These are phyloP conservation scores for Doryteuthis pealeii DNA, from an alignment of 1,140 invertebrate species.

Conservation along the genomic window DNA sequence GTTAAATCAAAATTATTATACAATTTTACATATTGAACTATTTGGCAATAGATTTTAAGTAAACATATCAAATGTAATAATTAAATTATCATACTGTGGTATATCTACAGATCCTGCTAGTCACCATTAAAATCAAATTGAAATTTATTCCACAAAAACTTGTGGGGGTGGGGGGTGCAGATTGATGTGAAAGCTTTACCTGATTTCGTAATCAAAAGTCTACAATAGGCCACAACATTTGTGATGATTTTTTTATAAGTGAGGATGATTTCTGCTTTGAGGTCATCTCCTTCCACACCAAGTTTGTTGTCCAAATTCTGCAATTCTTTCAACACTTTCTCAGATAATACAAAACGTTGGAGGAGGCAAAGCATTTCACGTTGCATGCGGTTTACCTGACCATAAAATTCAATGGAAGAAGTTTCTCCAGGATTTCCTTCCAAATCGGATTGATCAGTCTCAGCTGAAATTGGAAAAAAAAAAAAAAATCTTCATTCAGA, in stretches of 20 bases:
- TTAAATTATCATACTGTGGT: too few relatives aligned
- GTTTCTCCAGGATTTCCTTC: slow-evolving; percentile 40
- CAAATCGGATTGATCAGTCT: slow-evolving; percentile 36
- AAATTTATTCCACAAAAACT: too few relatives aligned
- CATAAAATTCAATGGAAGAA: slow-evolving; percentile 53
- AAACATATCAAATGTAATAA: too few relatives aligned
- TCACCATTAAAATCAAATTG: too few relatives aligned
- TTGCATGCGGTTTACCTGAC: slow-evolving; percentile 53
- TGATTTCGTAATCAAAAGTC: slow-evolving; percentile 47
- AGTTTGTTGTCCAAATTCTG: slow-evolving; percentile 51
- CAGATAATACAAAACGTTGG: slow-evolving; percentile 66
- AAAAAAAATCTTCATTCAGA: slow-evolving; percentile 1
- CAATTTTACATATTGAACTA: too few relatives aligned
- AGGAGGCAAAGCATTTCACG: slow-evolving; percentile 72
- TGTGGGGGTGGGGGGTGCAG: too few relatives aligned
- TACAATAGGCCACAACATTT: slow-evolving; percentile 53
- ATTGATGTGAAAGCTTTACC: slow-evolving; percentile 35
- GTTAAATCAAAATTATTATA: too few relatives aligned
- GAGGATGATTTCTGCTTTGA: slow-evolving; percentile 36
- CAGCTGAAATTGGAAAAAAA: slow-evolving; percentile 9
- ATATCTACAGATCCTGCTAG: too few relatives aligned
- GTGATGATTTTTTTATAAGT: slow-evolving; percentile 48
- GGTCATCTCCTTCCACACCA: slow-evolving; percentile 34
- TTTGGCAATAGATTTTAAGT: too few relatives aligned
- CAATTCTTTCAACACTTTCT: slow-evolving; percentile 47